Conservation (phyloP, 1,140 invertebrate species). For the Cylas formicarius region DNA sequence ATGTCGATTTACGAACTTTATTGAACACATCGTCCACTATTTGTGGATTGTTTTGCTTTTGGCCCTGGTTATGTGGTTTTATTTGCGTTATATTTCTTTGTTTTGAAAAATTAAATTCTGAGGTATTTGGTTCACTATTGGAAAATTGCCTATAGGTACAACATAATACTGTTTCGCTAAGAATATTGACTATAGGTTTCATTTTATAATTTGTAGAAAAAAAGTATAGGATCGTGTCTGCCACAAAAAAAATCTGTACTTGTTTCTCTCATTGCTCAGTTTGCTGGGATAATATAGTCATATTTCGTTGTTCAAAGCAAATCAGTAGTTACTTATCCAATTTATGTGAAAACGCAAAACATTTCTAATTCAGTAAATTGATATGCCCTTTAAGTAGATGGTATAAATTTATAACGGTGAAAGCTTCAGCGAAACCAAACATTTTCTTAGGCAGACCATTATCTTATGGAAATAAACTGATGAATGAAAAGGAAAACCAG, state of each 20-base stretch:
- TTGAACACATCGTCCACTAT: constrained; percentile 39
- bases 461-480: constrained; percentile 4
- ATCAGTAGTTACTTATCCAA: neutral
- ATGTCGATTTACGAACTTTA: too few species aligned
- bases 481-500: constrained; percentile 25
- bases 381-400: neutral
- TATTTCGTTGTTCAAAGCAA: neutral
- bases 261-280: neutral
- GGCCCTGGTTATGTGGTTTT: constrained; percentile 31
- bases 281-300: neutral
- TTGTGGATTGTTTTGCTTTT: constrained; percentile 32
- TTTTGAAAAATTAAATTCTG: constrained; percentile 14
- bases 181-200: constrained; percentile 1
- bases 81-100: constrained; percentile 8
- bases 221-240: constrained; percentile 3
- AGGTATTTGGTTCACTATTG: constrained; percentile 21
- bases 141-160: constrained; percentile 16
- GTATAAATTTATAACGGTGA: neutral
- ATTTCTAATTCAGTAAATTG: neutral
- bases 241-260: neutral
- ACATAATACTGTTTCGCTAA: constrained; percentile 24
- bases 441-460: constrained; percentile 1
- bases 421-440: neutral
- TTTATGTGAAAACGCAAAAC: neutral
- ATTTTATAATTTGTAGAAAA: neutral